Conservation (phyloP, 2,113 vertebrate species). For the Ancistrus triradiatus region DNA sequence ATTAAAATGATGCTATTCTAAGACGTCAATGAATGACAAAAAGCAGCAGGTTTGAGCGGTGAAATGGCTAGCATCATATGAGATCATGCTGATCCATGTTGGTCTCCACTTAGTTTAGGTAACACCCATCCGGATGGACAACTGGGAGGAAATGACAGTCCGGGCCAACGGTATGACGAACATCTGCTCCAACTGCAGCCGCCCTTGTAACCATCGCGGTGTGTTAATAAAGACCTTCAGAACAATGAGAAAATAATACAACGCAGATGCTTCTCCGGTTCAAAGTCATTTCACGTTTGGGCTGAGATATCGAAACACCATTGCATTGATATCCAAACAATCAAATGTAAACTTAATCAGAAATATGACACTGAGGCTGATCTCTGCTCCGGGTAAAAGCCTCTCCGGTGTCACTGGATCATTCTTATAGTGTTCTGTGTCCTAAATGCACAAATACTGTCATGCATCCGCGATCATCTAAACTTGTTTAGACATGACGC, state of each 20-base stretch:
- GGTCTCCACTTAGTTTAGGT: background rate
- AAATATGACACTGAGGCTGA: too few species aligned
- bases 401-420: too few species aligned
- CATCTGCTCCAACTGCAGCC: conserved; percentile 20
- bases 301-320: conserved; percentile 6
- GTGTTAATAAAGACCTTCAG: conserved; percentile 21
- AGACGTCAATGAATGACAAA: too few species aligned
- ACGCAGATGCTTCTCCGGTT: conserved; percentile 2
- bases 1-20: background rate
- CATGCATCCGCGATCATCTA: too few species aligned
- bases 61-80: background rate
- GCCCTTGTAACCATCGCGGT: conserved; percentile 4
- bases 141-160: conserved; percentile 11
- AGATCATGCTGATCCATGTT: background rate
- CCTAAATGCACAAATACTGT: too few species aligned
- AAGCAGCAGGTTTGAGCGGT: too few species aligned
- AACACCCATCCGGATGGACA: conserved; percentile 24
- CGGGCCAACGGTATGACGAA: conserved; percentile 11
- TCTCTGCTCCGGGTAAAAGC: too few species aligned
- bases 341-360: too few species aligned
- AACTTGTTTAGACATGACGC: too few species aligned
- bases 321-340: too few species aligned
- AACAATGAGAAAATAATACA: conserved; percentile 17
- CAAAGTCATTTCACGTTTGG: background rate
- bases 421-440: too few species aligned